Percentiles rank a stretch among this genome's conserved stretches.
phyloP scores from a whole-genome alignment of 2,797 vertebrate genomes.

The Masticophis lateralis region DNA sequence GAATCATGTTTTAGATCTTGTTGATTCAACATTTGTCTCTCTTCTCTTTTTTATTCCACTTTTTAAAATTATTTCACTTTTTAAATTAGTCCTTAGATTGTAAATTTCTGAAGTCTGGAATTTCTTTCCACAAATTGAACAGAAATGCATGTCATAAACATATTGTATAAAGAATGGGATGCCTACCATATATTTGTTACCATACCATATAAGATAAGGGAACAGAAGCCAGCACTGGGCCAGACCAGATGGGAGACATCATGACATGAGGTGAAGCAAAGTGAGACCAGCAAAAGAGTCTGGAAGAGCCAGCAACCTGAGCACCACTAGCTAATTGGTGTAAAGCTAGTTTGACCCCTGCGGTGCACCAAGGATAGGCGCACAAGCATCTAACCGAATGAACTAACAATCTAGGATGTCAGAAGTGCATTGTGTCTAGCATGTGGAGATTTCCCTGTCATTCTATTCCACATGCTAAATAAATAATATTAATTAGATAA shows the following conservation, averaged over 20 bases:
- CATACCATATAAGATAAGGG: not conserved
- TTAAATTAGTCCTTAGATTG: not conserved
- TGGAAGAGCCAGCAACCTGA: not conserved
- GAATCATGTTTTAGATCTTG: not conserved
- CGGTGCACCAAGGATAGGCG: not conserved
- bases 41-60: not conserved
- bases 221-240: not conserved
- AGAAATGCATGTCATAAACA: not conserved
- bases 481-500: not conserved
- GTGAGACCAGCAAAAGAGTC: not conserved
- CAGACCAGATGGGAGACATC: not conserved
- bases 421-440: not conserved
- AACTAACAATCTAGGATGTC: not conserved
- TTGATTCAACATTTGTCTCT: too few species aligned
- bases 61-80: not conserved
- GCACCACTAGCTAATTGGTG: not conserved
- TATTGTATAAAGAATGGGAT: not conserved
- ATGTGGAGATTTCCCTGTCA: not conserved
- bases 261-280: not conserved
- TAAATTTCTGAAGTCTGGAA: not conserved
- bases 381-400: not conserved
- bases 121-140: not conserved
- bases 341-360: not conserved
- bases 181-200: not conserved
- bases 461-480: not conserved